Percentiles rank a stretch among this genome's conserved stretches.
phyloP scores from a whole-genome alignment of 2,113 vertebrate genomes.

The Sus scrofa region DNA sequence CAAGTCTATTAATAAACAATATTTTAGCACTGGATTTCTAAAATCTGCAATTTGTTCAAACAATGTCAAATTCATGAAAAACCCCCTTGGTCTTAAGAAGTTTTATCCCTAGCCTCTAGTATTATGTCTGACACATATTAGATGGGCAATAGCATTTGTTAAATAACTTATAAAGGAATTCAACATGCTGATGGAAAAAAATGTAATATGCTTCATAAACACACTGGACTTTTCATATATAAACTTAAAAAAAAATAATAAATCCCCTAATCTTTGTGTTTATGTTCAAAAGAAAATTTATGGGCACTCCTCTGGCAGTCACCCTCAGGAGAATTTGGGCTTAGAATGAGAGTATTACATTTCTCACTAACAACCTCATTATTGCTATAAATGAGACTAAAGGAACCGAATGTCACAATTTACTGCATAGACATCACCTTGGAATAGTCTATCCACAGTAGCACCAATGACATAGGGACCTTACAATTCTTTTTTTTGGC shows the following conservation, averaged over 20 bases:
- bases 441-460: neutral
- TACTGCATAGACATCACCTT: neutral
- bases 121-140: neutral
- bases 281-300: neutral
- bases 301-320: neutral
- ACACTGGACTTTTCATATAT: neutral
- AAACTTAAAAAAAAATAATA: neutral
- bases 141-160: neutral
- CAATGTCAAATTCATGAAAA: neutral
- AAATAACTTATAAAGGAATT: neutral
- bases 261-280: neutral
- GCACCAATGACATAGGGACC: neutral
- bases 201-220: neutral
- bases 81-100: neutral
- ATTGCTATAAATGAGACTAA: neutral
- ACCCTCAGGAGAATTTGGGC: neutral
- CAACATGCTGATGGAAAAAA: neutral
- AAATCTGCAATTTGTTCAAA: neutral
- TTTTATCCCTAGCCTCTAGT: neutral
- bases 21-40: neutral
- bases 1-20: constrained; percentile 35
- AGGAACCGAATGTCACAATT: neutral
- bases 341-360: neutral
- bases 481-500: too few species aligned
- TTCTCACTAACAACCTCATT: neutral